phyloP scores from a whole-genome alignment of 92 coral and sea anemone species.

The Plumapathes pennacea region DNA sequence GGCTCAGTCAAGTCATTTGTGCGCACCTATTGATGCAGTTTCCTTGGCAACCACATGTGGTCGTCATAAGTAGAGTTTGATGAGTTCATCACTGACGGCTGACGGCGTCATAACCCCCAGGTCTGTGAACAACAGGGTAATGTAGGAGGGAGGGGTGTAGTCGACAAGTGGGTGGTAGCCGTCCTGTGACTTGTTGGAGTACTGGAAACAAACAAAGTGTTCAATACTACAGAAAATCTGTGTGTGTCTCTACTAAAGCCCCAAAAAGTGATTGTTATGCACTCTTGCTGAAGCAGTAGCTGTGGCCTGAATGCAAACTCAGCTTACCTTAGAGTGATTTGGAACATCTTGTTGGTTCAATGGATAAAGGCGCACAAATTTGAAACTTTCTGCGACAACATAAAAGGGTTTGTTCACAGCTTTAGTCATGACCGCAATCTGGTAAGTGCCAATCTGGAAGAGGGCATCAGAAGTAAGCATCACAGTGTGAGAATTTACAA shows the following conservation, averaged over 20 bases:
- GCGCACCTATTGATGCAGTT: too few relatives aligned
- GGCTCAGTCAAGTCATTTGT: too few relatives aligned
- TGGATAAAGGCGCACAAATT: constrained; percentile 94
- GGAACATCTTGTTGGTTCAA: constrained; percentile 96
- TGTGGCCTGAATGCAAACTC: too few relatives aligned
- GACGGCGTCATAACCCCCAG: constrained; percentile 96
- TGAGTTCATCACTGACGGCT: constrained; percentile 97
- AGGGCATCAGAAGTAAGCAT: too few relatives aligned
- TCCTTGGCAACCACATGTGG: too few relatives aligned
- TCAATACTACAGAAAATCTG: too few relatives aligned
- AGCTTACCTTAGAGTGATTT: constrained; percentile 74
- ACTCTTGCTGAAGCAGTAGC: too few relatives aligned
- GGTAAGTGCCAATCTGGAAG: constrained; percentile 88
- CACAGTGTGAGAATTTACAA: too few relatives aligned
- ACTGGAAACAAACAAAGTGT: constrained; percentile 45
- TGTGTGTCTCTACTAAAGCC: too few relatives aligned
- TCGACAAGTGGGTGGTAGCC: constrained; percentile 86
- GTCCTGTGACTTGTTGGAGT: constrained; percentile 16
- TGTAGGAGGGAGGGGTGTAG: constrained; percentile 94
- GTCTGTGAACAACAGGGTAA: constrained; percentile 89
- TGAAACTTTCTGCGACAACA: constrained; percentile 97
- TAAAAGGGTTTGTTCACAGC: constrained; percentile 95
- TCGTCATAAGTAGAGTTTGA: constrained; percentile 87
- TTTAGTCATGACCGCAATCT: constrained; percentile 91
- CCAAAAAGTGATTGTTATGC: too few relatives aligned